These are phyloP conservation scores for Eptatretus atami DNA, from an alignment of 2,797 vertebrate species.

Conservation along the genomic window DNA sequence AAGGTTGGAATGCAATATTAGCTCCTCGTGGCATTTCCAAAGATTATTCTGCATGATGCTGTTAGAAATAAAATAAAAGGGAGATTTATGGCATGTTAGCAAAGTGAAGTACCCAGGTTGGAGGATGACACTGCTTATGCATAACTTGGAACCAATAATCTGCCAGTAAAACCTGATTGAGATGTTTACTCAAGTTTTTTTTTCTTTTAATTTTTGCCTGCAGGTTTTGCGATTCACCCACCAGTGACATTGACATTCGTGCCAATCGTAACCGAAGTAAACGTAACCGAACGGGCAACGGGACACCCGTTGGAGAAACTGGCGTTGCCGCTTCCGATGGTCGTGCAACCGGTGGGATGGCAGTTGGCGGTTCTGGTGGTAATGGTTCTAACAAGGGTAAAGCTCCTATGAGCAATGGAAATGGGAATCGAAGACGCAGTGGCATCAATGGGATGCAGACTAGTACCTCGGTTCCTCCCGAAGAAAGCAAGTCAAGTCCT, in stretches of 20 bases:
- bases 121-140: slow-evolving; percentile 7
- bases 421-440: slow-evolving; percentile 57
- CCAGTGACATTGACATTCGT: slow-evolving; percentile 61
- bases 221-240: slow-evolving; percentile 90
- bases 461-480: slow-evolving; percentile 43
- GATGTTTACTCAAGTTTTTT: neutral
- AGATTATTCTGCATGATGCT: no score
- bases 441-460: slow-evolving; percentile 53
- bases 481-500: slow-evolving; percentile 10
- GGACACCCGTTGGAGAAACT: slow-evolving; percentile 29
- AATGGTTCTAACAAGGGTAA: slow-evolving; percentile 13
- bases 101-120: no score
- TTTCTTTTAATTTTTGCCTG: slow-evolving; percentile 2
- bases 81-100: neutral
- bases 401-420: slow-evolving; percentile 38
- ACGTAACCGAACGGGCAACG: slow-evolving; percentile 36
- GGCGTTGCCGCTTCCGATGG: slow-evolving; percentile 15
- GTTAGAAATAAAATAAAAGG: neutral
- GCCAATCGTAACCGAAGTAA: slow-evolving; percentile 67
- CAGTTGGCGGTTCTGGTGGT: neutral
- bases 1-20: no score
- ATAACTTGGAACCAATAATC: neutral
- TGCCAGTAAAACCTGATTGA: neutral
- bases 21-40: no score
- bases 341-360: neutral